Percentiles rank a stretch among this genome's conserved stretches.
phyloP scores from a whole-genome alignment of 2,888 invertebrate genomes.

The Papilio protenor region DNA sequence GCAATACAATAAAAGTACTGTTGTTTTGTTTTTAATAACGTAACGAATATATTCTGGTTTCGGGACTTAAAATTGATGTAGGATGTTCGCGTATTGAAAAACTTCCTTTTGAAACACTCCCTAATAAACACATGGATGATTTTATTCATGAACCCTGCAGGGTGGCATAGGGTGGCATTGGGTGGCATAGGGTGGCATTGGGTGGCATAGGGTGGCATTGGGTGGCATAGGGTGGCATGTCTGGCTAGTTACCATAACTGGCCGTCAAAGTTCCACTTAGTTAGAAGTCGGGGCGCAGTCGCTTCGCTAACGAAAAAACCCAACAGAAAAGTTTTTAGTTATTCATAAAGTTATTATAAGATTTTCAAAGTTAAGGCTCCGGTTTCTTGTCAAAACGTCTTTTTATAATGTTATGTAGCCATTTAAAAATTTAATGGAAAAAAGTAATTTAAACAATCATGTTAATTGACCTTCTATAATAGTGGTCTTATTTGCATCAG shows the following conservation, averaged over 20 bases:
- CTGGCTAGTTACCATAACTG: constrained; percentile 30
- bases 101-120: neutral
- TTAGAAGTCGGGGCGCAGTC: constrained; percentile 12
- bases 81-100: neutral
- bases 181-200: no score
- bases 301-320: constrained; percentile 28
- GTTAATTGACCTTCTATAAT: no score
- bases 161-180: neutral
- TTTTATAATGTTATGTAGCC: neutral
- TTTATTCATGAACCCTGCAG: constrained; percentile 29
- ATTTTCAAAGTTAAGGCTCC: neutral
- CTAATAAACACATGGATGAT: neutral
- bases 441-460: neutral
- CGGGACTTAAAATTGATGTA: neutral
- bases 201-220: neutral
- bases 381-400: neutral
- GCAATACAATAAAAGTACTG: no score
- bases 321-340: constrained; percentile 39
- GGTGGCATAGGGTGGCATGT: neutral
- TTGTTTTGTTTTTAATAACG: no score
- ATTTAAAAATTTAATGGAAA: neutral
- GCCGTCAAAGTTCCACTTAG: constrained; percentile 27
- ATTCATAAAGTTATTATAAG: constrained; percentile 33
- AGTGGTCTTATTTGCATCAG: no score
- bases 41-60: no score